phyloP scores from a whole-genome alignment of 2,888 invertebrate genomes.

The Lepidocyrtoides sp. region DNA sequence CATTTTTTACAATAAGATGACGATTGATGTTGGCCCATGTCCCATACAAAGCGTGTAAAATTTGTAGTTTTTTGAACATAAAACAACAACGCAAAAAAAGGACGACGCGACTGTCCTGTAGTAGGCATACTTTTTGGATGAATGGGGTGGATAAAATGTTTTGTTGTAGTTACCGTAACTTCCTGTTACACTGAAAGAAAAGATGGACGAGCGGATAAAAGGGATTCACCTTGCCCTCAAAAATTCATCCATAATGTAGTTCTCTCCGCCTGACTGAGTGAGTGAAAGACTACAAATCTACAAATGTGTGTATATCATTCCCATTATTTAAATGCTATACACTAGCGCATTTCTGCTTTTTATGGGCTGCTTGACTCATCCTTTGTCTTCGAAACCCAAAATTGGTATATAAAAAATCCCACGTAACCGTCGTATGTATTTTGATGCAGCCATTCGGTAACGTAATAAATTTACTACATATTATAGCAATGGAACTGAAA shows the following conservation, averaged over 20 bases:
- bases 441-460: neutral
- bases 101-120: neutral
- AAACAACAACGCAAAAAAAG: neutral
- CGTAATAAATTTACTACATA: constrained; percentile 21
- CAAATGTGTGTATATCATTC: neutral
- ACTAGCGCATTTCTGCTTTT: too few species aligned
- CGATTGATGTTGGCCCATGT: too few species aligned
- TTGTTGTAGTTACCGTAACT: constrained; percentile 64
- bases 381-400: constrained; percentile 46
- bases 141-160: constrained; percentile 8
- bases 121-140: neutral
- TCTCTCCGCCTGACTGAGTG: neutral
- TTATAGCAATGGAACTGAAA: neutral
- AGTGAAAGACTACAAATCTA: neutral
- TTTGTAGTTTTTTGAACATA: constrained; percentile 23
- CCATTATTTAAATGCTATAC: neutral
- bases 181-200: constrained; percentile 61
- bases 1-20: too few species aligned
- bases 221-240: constrained; percentile 76
- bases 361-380: constrained; percentile 42
- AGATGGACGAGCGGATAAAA: constrained; percentile 65
- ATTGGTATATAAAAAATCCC: constrained; percentile 43
- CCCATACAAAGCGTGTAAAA: neutral
- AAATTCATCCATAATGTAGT: constrained; percentile 27
- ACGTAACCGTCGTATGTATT: neutral